Conservation (phyloP, 2,797 vertebrate genomes). For the Micropoecilia bifurca region DNA sequence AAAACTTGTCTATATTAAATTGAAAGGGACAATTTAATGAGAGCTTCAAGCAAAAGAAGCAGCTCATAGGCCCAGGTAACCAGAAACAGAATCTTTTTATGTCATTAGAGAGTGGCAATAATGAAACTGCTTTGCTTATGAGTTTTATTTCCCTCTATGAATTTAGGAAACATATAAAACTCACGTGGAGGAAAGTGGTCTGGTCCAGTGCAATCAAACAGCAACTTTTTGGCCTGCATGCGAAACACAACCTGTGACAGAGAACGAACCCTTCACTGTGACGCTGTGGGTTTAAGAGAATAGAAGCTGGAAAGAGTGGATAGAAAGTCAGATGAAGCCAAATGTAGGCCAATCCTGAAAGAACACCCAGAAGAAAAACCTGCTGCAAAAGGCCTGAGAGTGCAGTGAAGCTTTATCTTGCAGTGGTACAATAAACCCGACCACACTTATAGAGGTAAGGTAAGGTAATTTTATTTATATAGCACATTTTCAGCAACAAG, state of each 20-base stretch:
- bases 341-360: background rate
- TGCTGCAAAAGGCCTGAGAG: background rate
- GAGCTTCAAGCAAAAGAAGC: too few relatives aligned
- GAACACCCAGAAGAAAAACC: background rate
- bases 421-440: background rate
- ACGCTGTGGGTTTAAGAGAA: background rate
- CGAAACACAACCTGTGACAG: background rate
- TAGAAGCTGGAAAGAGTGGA: background rate
- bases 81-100: background rate
- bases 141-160: background rate
- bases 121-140: background rate
- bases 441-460: background rate
- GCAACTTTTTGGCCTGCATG: background rate
- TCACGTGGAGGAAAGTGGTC: background rate
- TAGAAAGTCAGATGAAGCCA: too few relatives aligned
- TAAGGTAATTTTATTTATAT: too few relatives aligned
- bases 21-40: background rate
- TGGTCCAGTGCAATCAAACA: background rate
- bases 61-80: background rate
- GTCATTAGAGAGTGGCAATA: background rate
- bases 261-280: background rate
- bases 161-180: background rate
- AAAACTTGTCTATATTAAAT: background rate
- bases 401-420: background rate
- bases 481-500: too few relatives aligned